Evolutionary conservation across 1,140 invertebrate genomes (phyloP).

Genomic region (Halesus radiatus): DNA sequence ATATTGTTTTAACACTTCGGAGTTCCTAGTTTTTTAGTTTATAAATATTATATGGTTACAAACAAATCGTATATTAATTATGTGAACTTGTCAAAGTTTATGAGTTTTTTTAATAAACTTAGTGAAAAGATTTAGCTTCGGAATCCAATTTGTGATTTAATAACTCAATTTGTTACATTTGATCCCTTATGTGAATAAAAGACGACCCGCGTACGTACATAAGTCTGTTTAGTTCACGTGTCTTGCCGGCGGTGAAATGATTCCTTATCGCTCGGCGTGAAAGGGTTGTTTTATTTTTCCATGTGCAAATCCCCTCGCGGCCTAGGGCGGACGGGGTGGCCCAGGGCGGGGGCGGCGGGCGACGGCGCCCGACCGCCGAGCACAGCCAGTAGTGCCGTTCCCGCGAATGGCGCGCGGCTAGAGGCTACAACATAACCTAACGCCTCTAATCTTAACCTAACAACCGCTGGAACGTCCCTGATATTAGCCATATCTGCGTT

Average conservation of each 20-base stretch:
- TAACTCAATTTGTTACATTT: too few relatives aligned
- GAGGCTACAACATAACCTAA: conserved; percentile 26
- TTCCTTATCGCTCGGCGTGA: conserved; percentile 20
- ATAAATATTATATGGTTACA: too few relatives aligned
- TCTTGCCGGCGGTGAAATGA: conserved; percentile 13
- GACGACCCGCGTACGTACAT: too few relatives aligned
- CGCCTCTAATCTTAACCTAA: neutral
- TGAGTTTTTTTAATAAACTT: too few relatives aligned
- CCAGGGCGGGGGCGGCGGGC: conserved; percentile 17
- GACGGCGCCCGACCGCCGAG: conserved; percentile 32
- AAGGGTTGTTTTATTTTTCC: conserved; percentile 36
- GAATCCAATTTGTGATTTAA: too few relatives aligned
- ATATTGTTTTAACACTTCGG: too few relatives aligned
- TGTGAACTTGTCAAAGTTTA: too few relatives aligned
- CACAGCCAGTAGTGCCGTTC: conserved; percentile 41
- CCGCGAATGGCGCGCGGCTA: conserved; percentile 45
- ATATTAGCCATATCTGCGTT: neutral
- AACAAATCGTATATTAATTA: too few relatives aligned
- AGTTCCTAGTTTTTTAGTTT: too few relatives aligned
- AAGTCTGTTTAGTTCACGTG: too few relatives aligned
- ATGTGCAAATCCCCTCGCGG: conserved; percentile 40
- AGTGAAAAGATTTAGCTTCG: too few relatives aligned
- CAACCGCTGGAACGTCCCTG: neutral
- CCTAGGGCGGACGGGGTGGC: conserved; percentile 30
- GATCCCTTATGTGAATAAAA: too few relatives aligned